Conservation (phyloP, 2,113 vertebrate species). For the Craseonycteris thonglongyai region DNA sequence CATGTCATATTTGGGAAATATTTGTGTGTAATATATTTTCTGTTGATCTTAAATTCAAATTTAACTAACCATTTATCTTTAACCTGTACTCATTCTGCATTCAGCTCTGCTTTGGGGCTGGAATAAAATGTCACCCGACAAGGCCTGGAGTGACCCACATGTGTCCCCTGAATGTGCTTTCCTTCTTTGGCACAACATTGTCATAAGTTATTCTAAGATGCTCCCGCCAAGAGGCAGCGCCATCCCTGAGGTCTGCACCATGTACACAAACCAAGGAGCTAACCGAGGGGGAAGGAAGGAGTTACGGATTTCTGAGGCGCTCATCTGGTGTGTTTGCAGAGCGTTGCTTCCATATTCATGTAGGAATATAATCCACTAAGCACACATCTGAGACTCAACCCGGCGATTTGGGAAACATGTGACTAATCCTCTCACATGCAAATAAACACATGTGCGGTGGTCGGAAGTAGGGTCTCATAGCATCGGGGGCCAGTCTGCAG, state of each 20-base stretch:
- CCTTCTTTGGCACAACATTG: not conserved
- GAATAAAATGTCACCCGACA: not conserved
- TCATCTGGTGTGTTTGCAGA: constrained; percentile 14
- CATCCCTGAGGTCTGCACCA: fast-evolving
- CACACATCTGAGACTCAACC: constrained; percentile 23
- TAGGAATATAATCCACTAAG: constrained; percentile 16
- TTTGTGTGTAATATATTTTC: not conserved
- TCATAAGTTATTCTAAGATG: not conserved
- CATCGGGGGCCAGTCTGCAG: not conserved
- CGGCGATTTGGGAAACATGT: constrained; percentile 41
- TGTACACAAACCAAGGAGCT: not conserved
- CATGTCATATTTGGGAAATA: not conserved
- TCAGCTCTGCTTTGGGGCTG: not conserved
- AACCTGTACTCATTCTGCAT: not conserved
- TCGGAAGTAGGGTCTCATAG: not conserved
- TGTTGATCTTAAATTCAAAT: not conserved
- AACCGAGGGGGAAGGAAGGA: not conserved
- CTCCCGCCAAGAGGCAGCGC: not conserved
- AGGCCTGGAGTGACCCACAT: fast-evolving
- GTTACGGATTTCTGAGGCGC: not conserved
- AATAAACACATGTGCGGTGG: constrained; percentile 36
- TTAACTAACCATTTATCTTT: not conserved
- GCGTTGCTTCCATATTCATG: constrained; percentile 45
- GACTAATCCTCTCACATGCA: constrained; percentile 35
- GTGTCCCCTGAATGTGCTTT: not conserved